Conservation (phyloP, 2,113 vertebrate genomes). For the Heloderma charlesbogerti region DNA sequence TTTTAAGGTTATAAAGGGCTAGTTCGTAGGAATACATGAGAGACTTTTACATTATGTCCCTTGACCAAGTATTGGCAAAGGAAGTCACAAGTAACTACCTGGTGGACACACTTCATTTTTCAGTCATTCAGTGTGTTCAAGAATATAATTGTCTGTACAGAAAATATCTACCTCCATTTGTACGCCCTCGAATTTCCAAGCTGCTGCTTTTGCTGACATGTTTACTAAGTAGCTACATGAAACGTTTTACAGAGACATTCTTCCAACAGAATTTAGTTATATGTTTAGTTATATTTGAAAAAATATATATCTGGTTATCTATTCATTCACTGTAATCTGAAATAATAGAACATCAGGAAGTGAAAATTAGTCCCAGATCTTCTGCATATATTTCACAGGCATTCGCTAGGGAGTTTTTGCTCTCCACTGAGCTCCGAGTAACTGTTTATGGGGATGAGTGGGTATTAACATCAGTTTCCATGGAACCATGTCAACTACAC, state of each 20-base stretch:
- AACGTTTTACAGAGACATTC: neutral
- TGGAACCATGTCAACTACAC: neutral
- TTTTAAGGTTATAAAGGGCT: neutral
- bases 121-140: neutral
- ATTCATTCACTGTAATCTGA: neutral
- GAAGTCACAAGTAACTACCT: neutral
- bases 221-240: neutral
- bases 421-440: neutral
- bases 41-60: neutral
- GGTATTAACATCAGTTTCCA: neutral
- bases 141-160: neutral
- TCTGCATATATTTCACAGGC: neutral
- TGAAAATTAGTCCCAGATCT: neutral
- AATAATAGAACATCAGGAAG: neutral
- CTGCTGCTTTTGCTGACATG: neutral
- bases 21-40: neutral
- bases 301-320: neutral
- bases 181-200: neutral
- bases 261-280: neutral
- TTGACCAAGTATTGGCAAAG: neutral
- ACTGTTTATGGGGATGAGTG: neutral
- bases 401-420: neutral
- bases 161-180: neutral
- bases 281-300: neutral
- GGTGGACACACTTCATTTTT: neutral